phyloP scores from a whole-genome alignment of 2,797 vertebrate genomes.

The Molossus alvarezi region DNA sequence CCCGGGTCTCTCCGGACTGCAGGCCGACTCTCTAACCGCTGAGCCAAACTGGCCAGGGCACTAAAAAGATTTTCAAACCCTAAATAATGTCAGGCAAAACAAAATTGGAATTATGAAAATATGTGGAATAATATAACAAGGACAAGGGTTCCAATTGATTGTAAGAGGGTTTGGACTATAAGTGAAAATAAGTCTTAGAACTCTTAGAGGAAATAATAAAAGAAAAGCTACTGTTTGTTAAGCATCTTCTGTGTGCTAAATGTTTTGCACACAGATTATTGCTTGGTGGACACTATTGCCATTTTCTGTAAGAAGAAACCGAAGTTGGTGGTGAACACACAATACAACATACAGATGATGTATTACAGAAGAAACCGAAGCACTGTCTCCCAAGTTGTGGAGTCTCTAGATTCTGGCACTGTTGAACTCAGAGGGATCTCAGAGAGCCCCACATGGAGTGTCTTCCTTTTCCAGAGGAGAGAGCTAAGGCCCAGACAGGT shows the following conservation, averaged over 20 bases:
- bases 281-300: neutral
- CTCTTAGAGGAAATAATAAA: neutral
- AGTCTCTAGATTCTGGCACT: neutral
- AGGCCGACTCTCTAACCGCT: too few relatives aligned
- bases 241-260: neutral
- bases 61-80: conserved; percentile 40
- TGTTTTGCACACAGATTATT: neutral
- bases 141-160: conserved; percentile 14
- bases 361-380: neutral
- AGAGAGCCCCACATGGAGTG: neutral
- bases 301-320: neutral
- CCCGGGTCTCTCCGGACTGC: too few relatives aligned
- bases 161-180: neutral
- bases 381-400: neutral
- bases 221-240: conserved; percentile 16
- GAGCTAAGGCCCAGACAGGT: neutral
- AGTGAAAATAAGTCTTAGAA: neutral
- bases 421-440: neutral
- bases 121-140: neutral
- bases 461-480: conserved; percentile 10
- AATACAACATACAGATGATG: neutral
- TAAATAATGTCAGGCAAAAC: conserved; percentile 43
- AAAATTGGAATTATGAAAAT: conserved; percentile 3
- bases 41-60: neutral
- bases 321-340: neutral